Evolutionary conservation across 1,140 invertebrate species (phyloP).

Genomic region (Ylistrum balloti): DNA sequence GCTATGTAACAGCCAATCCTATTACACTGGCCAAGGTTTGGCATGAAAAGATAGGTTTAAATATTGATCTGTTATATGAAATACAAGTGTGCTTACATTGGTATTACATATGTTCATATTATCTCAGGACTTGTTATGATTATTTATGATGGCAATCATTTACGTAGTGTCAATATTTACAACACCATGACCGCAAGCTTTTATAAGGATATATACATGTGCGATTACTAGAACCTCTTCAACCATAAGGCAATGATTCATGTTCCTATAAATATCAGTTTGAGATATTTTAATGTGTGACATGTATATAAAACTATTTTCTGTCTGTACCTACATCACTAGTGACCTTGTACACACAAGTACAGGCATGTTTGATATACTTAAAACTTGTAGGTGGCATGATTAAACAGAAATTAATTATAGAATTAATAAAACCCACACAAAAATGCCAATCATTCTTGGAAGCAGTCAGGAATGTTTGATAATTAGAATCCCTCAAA

Average conservation of each 20-base stretch:
- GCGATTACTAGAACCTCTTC: no score
- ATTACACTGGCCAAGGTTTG: not conserved
- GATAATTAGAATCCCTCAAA: not conserved
- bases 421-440: not conserved
- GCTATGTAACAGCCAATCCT: not conserved
- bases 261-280: no score
- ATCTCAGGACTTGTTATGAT: not conserved
- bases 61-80: slow-evolving; percentile 25
- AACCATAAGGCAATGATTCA: no score
- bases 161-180: not conserved
- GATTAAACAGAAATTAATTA: not conserved
- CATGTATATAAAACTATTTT: not conserved
- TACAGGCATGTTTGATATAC: not conserved
- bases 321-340: not conserved
- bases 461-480: not conserved
- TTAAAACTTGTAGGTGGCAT: not conserved
- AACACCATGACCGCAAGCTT: no score
- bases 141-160: not conserved
- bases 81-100: not conserved
- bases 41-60: not conserved
- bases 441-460: not conserved
- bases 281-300: no score
- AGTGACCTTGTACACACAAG: not conserved
- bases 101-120: not conserved
- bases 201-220: no score